Evolutionary conservation across 1,140 invertebrate genomes (phyloP).

Genomic region (Trachymyrmex cornetzi): DNA sequence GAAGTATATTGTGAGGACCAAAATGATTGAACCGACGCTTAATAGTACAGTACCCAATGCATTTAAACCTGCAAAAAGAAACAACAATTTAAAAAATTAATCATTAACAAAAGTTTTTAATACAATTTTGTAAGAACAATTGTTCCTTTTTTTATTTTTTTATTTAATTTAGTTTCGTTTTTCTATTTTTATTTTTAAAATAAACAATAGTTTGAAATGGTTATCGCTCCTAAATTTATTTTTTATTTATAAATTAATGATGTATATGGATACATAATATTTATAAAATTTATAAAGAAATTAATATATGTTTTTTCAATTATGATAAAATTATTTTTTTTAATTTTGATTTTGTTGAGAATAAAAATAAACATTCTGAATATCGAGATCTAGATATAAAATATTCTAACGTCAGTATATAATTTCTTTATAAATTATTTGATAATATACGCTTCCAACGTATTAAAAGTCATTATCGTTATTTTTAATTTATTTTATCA

Average conservation of each 20-base stretch:
- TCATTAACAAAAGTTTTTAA: neutral
- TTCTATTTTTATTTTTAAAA: slow-evolving; percentile 7
- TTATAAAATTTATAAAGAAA: neutral
- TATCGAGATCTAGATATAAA: neutral
- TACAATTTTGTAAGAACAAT: neutral
- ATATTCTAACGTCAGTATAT: neutral
- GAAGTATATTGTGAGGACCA: slow-evolving; percentile 79
- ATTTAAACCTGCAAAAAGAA: slow-evolving; percentile 77
- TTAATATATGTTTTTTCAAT: slow-evolving; percentile 6
- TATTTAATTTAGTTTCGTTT: neutral
- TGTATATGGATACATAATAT: neutral
- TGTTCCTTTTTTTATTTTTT: no score
- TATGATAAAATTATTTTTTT: neutral
- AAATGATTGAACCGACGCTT: slow-evolving; percentile 74
- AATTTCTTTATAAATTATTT: neutral
- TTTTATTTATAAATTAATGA: slow-evolving; percentile 7
- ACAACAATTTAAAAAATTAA: neutral
- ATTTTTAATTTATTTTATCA: slow-evolving; percentile 24
- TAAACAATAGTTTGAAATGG: neutral
- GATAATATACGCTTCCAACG: neutral
- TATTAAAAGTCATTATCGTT: neutral
- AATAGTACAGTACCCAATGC: slow-evolving; percentile 77
- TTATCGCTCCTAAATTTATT: neutral
- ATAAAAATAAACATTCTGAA: neutral
- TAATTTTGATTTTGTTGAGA: neutral